These are phyloP conservation scores for Spodoptera picta DNA, from an alignment of 2,888 invertebrate species.

Conservation along the genomic window DNA sequence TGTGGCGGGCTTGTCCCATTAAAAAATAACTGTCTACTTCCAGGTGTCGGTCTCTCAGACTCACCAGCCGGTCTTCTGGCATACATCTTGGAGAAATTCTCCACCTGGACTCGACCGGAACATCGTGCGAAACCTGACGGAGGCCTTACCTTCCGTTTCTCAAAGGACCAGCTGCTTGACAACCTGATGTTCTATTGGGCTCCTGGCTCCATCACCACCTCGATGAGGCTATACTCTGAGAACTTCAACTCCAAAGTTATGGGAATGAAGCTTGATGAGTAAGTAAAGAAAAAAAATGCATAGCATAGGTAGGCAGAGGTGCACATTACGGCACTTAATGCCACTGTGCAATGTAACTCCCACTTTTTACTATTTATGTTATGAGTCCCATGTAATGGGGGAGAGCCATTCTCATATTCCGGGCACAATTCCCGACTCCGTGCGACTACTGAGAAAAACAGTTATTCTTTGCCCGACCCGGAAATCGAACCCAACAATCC, in stretches of 20 bases:
- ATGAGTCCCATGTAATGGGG: too few relatives aligned
- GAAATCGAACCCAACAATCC: too few relatives aligned
- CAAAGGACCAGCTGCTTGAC: slow-evolving; percentile 92
- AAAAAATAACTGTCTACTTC: too few relatives aligned
- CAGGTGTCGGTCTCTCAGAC: slow-evolving; percentile 91
- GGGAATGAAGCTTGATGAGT: slow-evolving; percentile 78
- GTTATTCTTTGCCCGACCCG: too few relatives aligned
- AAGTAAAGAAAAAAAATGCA: slow-evolving; percentile 60
- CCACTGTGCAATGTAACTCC: too few relatives aligned
- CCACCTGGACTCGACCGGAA: slow-evolving; percentile 90
- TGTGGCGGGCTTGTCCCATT: too few relatives aligned
- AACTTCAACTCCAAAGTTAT: slow-evolving; percentile 71
- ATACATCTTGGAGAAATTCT: slow-evolving; percentile 95
- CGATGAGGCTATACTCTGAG: slow-evolving; percentile 93
- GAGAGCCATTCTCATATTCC: too few relatives aligned
- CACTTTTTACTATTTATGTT: too few relatives aligned
- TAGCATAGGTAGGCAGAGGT: too few relatives aligned
- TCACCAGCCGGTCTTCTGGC: slow-evolving; percentile 94
- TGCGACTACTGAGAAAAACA: too few relatives aligned
- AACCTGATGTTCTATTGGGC: slow-evolving; percentile 96
- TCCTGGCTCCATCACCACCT: slow-evolving; percentile 92
- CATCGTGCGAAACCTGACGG: slow-evolving; percentile 88
- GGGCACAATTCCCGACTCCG: too few relatives aligned
- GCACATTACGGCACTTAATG: too few relatives aligned
- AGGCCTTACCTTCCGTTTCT: slow-evolving; percentile 90